Evolutionary conservation across 2,888 invertebrate species (phyloP), one percentile per base, ranked within the genome.

Genomic region (Acleris emargana): DNA sequence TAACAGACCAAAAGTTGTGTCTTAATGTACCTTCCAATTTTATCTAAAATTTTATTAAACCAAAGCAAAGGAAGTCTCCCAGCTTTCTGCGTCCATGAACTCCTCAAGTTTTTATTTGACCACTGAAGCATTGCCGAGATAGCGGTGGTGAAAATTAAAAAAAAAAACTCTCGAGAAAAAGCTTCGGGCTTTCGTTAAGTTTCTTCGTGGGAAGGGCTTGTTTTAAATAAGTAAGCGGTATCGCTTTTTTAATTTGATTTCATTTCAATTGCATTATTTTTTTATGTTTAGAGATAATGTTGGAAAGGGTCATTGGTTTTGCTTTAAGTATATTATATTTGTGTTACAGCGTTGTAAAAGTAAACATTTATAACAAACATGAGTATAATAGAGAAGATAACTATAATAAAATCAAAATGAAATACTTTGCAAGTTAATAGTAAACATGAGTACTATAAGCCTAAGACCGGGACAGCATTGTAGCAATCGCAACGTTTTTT

Each of bases 51-150:
- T 42, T 55, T 50, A 51, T 55, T 60, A 64, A 70, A 67, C 62
- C 32, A 47, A n/a, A n/a, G n/a, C n/a, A n/a, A n/a, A 28, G 16
- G 53, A 62, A 57, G 69, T 68, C 78, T 81, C 79, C 67, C 70
- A 25, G 16, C 25, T 47, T 66, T 69, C 69, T 70, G 4, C 22
- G 78, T 78, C 87, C 88, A 71, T 86, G 78, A 89, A 88, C 89
- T 91, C 87, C 84, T 89, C 86, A 90, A 91, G 91, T 91, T 92
- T 91, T 91, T 91, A 91, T 92, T 91, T 91, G 92, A 91, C 92
- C 92, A 90, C 91, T 92, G 92, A 91, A 92, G 92, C 92, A 89
- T 92, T 90, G 88, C 85, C 85, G 78, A 91, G 92, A 92, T 92
- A 92, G 89, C 92, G 83, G 89, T 84, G 88, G 86, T 86, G 89